Percentiles rank a stretch among this genome's conserved stretches.
phyloP scores from a whole-genome alignment of 1,140 invertebrate species.

The Ceratina japonica region DNA sequence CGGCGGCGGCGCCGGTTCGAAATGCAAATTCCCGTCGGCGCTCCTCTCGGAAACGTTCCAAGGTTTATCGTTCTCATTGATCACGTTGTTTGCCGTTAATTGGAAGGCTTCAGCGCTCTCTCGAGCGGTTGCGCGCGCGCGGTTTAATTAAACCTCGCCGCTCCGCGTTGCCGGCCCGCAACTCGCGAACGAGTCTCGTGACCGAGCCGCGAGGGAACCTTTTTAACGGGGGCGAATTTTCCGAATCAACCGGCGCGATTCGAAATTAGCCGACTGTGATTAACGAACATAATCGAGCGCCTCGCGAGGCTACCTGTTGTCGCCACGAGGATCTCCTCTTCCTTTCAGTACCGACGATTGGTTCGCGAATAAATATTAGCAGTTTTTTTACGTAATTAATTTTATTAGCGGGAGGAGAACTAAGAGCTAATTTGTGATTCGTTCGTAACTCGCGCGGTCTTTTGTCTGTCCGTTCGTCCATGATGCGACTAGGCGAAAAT shows the following conservation, averaged over 20 bases:
- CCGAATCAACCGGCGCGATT: background rate
- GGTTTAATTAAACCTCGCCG: constrained; percentile 12
- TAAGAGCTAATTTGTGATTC: too few species aligned
- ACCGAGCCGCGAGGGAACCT: constrained; percentile 2
- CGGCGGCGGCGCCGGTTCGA: background rate
- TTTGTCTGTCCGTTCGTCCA: too few species aligned
- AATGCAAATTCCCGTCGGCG: constrained; percentile 1
- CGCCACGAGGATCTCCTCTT: background rate
- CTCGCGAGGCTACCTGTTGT: constrained; percentile 36
- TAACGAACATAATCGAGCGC: background rate
- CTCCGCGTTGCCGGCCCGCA: too few species aligned
- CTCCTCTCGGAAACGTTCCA: background rate
- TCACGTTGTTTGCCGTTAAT: constrained; percentile 35
- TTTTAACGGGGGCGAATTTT: constrained; percentile 13
- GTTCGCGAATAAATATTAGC: too few species aligned
- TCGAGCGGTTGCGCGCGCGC: too few species aligned
- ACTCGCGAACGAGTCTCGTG: background rate
- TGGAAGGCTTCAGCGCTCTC: constrained; percentile 12
- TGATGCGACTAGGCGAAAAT: too few species aligned
- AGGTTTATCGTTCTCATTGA: constrained; percentile 32
- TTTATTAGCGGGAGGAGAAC: too few species aligned
- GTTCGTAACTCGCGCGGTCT: too few species aligned
- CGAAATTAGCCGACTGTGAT: background rate
- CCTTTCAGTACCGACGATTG: too few species aligned
- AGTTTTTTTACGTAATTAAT: too few species aligned